Evolutionary conservation across 2,113 vertebrate genomes (phyloP).

Genomic region (Chaetops frenatus): DNA sequence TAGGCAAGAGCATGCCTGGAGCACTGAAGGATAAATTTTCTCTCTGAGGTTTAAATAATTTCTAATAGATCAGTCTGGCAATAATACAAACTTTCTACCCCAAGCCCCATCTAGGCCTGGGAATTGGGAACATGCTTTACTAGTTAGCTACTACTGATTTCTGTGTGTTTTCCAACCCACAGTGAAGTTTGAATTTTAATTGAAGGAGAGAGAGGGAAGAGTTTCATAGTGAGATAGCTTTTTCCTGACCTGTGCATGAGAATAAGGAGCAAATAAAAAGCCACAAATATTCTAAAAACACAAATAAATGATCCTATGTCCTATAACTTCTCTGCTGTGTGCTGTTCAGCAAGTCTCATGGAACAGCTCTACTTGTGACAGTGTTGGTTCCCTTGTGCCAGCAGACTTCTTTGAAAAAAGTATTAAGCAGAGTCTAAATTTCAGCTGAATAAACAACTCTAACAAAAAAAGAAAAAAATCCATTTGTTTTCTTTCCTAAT

Average conservation of each 20-base stretch:
- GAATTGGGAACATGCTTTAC: not conserved
- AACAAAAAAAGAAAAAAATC: not conserved
- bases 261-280: not conserved
- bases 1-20: not conserved
- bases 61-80: not conserved
- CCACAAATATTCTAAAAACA: not conserved
- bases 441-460: not conserved
- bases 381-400: not conserved
- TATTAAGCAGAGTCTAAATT: not conserved
- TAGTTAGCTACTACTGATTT: not conserved
- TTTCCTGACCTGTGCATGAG: not conserved
- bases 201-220: not conserved
- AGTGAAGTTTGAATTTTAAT: not conserved
- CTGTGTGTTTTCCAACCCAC: not conserved
- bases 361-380: not conserved
- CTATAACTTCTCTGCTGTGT: not conserved
- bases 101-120: not conserved
- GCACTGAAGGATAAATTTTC: not conserved
- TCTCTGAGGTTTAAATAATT: not conserved
- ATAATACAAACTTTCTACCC: not conserved
- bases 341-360: not conserved
- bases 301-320: not conserved
- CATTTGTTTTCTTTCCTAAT: slow-evolving; percentile 59
- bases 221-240: not conserved
- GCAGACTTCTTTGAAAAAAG: not conserved